These are phyloP conservation scores for Candoia aspera DNA, from an alignment of 2,113 vertebrate species.

Conservation along the genomic window DNA sequence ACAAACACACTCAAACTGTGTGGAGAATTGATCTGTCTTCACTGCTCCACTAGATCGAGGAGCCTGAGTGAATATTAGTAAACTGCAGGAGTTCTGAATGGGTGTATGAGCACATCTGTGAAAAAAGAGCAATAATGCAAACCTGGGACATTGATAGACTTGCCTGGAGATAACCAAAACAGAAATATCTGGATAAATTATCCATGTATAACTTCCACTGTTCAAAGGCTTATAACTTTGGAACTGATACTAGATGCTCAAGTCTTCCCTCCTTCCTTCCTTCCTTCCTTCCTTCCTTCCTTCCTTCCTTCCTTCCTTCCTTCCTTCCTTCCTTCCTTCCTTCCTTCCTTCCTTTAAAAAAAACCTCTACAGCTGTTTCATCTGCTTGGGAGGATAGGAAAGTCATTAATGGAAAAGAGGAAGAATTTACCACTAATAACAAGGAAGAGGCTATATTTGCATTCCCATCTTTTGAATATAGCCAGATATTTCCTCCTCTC, in stretches of 20 bases:
- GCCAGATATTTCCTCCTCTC: background rate
- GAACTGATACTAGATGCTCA: conserved; percentile 17
- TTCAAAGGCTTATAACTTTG: conserved; percentile 1
- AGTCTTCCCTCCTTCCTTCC: background rate
- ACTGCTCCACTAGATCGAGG: background rate
- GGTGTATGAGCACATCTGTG: conserved; percentile 2
- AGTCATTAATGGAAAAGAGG: background rate
- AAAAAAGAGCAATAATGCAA: background rate
- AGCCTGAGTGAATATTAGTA: background rate
- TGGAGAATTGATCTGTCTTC: too few species aligned
- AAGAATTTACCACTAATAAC: background rate
- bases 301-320: background rate
- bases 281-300: background rate
- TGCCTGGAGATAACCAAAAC: background rate
- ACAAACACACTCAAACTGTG: too few species aligned
- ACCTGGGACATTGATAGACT: background rate
- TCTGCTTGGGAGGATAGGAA: background rate
- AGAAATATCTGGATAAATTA: conserved; percentile 18
- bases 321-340: background rate
- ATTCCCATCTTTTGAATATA: background rate
- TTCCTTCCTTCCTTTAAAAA: background rate
- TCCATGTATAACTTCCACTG: background rate
- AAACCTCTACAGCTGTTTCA: background rate
- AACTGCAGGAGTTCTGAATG: background rate
- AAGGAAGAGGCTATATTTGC: background rate